phyloP scores from a whole-genome alignment of 2,888 invertebrate genomes.

The Beris chalybata region DNA sequence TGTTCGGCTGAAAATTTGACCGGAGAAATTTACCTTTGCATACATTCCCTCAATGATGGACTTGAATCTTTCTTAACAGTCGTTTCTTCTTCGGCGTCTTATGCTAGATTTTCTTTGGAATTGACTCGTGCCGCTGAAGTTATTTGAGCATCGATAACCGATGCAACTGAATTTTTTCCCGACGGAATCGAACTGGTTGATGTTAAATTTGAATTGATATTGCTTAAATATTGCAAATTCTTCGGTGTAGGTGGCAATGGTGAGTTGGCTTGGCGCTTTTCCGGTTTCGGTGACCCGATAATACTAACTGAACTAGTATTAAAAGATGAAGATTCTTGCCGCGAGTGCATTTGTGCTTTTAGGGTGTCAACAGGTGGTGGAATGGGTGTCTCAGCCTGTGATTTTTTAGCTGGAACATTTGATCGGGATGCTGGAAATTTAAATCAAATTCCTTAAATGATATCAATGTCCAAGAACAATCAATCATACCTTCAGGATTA shows the following conservation, averaged over 20 bases:
- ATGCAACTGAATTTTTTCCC: constrained; percentile 54
- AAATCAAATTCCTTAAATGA: constrained; percentile 1
- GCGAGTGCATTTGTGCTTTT: constrained; percentile 63
- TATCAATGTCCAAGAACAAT: constrained; percentile 2
- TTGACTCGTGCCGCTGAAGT: constrained; percentile 48
- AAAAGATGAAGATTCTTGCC: constrained; percentile 73
- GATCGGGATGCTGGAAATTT: constrained; percentile 17
- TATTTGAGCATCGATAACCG: constrained; percentile 51
- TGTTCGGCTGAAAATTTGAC: background rate
- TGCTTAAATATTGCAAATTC: constrained; percentile 46
- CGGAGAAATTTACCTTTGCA: constrained; percentile 70
- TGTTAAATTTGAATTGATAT: constrained; percentile 52
- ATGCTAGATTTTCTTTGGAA: constrained; percentile 48
- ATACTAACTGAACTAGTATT: constrained; percentile 72
- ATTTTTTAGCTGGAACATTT: constrained; percentile 32
- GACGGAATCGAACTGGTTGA: constrained; percentile 46
- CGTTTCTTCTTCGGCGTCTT: constrained; percentile 50
- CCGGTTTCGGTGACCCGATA: constrained; percentile 84
- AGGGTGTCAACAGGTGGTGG: constrained; percentile 66
- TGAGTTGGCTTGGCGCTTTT: constrained; percentile 87
- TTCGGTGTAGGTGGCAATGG: constrained; percentile 80
- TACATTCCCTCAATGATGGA: constrained; percentile 84
- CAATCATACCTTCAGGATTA: constrained; percentile 21
- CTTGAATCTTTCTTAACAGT: constrained; percentile 58
- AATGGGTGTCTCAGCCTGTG: constrained; percentile 44